Base-by-base conservation (phyloP, 2,113 vertebrate genomes). In the Oryzias woworae region DNA sequence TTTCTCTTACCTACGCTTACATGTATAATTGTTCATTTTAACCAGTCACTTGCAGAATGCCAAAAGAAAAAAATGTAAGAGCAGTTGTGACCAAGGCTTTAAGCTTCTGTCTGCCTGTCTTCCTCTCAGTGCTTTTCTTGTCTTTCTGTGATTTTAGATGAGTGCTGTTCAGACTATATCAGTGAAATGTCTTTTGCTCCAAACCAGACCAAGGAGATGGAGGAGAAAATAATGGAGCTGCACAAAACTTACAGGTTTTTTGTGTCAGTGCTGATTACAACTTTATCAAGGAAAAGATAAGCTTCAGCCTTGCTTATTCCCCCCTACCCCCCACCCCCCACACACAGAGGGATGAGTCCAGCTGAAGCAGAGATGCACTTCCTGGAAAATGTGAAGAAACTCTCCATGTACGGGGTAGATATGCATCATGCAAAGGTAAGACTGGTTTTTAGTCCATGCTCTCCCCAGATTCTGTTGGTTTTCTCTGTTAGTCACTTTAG, bases 371-470 rank as follows among this genome's bases (percentile, higher is more conserved):
- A 99, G 83, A 94, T 98, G 94, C 93, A 97, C 84, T 99, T 98
- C 82, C 86, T 99, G 84, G 97, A 98, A 80, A 99, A 98, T 45
- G 97, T 95, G 62, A 99, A 99, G 91, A 98, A 99, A 51, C 89
- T 99, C 0, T 99, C 97, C 1, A 98, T 99, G 97, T 99, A 98
- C 15, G 97, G 97, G 78, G 97, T 98, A 18, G 97, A 99, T 83
- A 93, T 99, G 49, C 97, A 99, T 86, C 97, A 99, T 48, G 97
- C 97, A 46, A 98, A 95, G 96, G 97, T 88, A 77, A 62, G 45
- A 2, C 45, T 7, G 20, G 41, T 18, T 36, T 28, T 6, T 28
- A 28, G 26, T 5, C 26, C 26, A 28, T 6, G 4, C 7, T 28
- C 4, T 5, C 26, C 7, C 7, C 26, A 28, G 26, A 28, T 5